Conservation (phyloP, 2,888 invertebrate species). For the Orthosia incerta region DNA sequence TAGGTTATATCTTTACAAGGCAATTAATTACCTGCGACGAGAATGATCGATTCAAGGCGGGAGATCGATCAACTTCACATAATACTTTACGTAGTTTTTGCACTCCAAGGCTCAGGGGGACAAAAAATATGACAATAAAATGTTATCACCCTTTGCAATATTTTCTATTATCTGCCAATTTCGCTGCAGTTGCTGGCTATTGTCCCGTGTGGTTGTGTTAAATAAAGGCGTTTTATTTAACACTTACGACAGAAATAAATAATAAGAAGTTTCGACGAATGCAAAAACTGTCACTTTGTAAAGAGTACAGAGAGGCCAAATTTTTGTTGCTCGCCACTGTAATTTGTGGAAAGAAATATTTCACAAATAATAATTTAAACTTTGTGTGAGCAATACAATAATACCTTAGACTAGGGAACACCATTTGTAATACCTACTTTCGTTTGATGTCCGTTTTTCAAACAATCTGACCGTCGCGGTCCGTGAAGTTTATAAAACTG, state of each 20-base stretch:
- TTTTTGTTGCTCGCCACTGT: slow-evolving; percentile 29
- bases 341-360: slow-evolving; percentile 2
- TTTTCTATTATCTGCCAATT: slow-evolving; percentile 32
- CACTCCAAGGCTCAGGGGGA: background rate
- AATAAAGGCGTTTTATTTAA: slow-evolving; percentile 30
- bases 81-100: slow-evolving; percentile 67
- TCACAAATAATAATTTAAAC: background rate
- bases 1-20: slow-evolving; percentile 27
- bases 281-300: background rate
- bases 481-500: too few species aligned
- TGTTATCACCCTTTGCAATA: slow-evolving; percentile 17
- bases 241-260: background rate
- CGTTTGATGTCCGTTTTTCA: too few species aligned
- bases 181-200: slow-evolving; percentile 35
- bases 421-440: too few species aligned
- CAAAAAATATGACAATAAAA: slow-evolving; percentile 36
- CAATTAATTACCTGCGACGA: slow-evolving; percentile 48
- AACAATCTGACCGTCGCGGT: too few species aligned
- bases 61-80: slow-evolving; percentile 70
- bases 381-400: too few species aligned
- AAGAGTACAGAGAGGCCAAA: background rate
- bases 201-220: slow-evolving; percentile 16
- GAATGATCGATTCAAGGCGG: slow-evolving; percentile 68
- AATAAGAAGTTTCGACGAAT: background rate
- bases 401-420: too few species aligned